Evolutionary conservation across 1,140 invertebrate species (phyloP).

Genomic region (Dryas iulia): DNA sequence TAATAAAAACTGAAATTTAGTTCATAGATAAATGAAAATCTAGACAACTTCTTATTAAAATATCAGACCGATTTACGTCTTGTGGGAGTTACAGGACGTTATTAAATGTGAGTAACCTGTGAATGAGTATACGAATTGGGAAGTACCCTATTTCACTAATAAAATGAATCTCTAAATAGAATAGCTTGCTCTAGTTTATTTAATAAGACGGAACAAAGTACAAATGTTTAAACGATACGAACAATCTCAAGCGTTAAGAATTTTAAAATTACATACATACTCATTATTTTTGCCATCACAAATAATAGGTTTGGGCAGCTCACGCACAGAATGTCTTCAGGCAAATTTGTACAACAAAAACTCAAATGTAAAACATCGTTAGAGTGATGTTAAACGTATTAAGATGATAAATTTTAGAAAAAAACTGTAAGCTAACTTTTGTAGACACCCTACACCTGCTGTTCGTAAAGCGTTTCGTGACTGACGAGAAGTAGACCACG

Average conservation of each 20-base stretch:
- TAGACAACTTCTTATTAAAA: not conserved
- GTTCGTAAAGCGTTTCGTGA: no score
- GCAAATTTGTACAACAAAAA: not conserved
- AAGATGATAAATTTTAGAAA: not conserved
- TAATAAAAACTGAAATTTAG: not conserved
- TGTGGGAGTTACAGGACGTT: constrained; percentile 38
- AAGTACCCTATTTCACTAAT: constrained; percentile 45
- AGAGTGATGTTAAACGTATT: not conserved
- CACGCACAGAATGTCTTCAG: not conserved
- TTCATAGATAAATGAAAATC: no score
- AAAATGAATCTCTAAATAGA: constrained; percentile 33
- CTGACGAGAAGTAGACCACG: constrained; percentile 16
- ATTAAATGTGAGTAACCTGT: constrained; percentile 31
- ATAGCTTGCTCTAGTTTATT: not conserved
- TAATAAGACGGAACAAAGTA: not conserved
- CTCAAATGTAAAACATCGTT: not conserved
- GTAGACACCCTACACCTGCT: constrained; percentile 5
- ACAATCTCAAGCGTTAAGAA: not conserved
- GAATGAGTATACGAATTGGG: constrained; percentile 35
- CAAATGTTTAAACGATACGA: not conserved
- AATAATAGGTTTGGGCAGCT: not conserved
- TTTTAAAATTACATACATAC: not conserved
- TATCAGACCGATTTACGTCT: constrained; percentile 4
- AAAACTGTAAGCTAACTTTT: not conserved
- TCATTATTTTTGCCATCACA: not conserved